Conservation (phyloP, 1,140 invertebrate species). For the Sitobion miscanthi region DNA sequence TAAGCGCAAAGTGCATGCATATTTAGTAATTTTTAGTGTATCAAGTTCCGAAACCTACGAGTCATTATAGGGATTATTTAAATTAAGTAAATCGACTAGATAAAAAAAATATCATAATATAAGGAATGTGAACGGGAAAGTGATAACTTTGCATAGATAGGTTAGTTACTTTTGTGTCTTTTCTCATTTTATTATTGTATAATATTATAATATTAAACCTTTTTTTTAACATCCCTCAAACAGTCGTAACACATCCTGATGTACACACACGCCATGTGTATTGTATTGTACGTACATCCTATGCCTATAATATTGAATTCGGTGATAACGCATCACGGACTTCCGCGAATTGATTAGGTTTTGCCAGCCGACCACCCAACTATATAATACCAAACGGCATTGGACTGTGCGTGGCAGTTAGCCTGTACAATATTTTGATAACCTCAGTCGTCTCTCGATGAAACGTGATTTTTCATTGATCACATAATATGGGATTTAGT, state of each 20-base stretch:
- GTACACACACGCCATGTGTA: background rate
- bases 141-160: background rate
- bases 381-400: background rate
- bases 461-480: conserved; percentile 17
- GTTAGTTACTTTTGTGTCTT: background rate
- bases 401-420: background rate
- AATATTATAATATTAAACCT: background rate
- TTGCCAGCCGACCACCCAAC: background rate
- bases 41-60: too few species aligned
- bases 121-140: background rate
- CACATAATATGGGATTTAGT: background rate
- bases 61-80: background rate
- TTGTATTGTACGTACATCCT: background rate
- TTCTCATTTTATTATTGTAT: background rate
- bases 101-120: background rate
- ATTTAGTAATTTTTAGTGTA: too few species aligned
- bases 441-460: conserved; percentile 12
- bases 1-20: too few species aligned
- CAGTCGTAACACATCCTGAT: background rate
- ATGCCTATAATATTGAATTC: background rate
- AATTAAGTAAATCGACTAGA: background rate
- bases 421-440: conserved; percentile 21
- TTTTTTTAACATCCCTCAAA: background rate
- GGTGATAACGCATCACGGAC: background rate
- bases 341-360: conserved; percentile 27